Evolutionary conservation across 23 tunicate genomes (phyloP), one percentile per base, ranked within the genome.

Genomic region (Halocynthia roretzi): DNA sequence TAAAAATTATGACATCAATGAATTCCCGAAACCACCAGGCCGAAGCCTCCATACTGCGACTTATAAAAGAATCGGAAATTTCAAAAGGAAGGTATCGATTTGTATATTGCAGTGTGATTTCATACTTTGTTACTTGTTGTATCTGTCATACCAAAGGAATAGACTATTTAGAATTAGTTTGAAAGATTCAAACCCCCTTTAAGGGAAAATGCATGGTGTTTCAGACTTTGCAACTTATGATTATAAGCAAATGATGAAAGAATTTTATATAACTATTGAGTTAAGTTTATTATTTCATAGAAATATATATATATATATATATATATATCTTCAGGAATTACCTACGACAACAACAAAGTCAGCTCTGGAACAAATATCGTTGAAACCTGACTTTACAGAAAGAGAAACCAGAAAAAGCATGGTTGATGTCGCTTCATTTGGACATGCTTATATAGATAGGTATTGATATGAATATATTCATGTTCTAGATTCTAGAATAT

Each of bases 41-140:
- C 70, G 97, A 63, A 90, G 85, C 62, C 65, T 90, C 5, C 97
- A 81, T 77, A 85, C 80, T 6, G 71, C 97, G 11, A 90, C 97
- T n/a, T 90, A 90, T 61, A 54, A 76, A 14, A 72, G 97, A 71
- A 62, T 90, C 55, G 97, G 97, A 66, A 54, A 69, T 31, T n/a
- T 15, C 19, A 55, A 52, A 49, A 53, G 40, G 5, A 74, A 52
- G 56, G 78, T 74, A 53, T 31, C 44, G 44, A 31, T 31, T 31
- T 31, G 44, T 31, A 0, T 4, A 31, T 31, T 31, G 44, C 44
- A 0, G 44, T 31, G 2, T 31, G 44, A 31, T 31, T 31, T 31
- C 44, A 31, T 31, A 31, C 44, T 31, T 31, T 31, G 44, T 31
- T 31, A 31, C 44, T 31, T 31, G 44, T 4, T 31, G 44, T 31